phyloP scores from a whole-genome alignment of 23 tunicate species.

The Ascidia mentula region DNA sequence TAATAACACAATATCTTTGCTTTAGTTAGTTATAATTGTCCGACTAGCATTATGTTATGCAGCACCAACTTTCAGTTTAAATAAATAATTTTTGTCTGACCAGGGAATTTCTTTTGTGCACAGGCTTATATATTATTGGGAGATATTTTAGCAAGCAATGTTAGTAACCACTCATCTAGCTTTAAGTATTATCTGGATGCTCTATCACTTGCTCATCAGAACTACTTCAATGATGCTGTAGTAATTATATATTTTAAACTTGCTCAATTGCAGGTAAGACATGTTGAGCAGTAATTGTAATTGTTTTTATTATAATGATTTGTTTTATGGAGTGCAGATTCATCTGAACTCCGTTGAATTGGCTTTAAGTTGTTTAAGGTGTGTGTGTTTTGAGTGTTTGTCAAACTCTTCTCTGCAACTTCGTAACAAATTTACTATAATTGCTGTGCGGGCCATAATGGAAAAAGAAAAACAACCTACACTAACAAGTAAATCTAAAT shows the following conservation, averaged over 20 bases:
- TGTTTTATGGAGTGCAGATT: constrained; percentile 19
- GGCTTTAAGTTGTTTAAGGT: constrained; percentile 16
- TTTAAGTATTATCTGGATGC: constrained; percentile 57
- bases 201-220: constrained; percentile 28
- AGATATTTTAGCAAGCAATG: constrained; percentile 29
- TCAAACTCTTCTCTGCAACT: constrained; percentile 24
- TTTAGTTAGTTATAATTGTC: too few species aligned
- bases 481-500: not conserved
- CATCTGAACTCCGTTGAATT: constrained; percentile 16
- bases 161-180: constrained; percentile 36
- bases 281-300: not conserved
- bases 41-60: too few species aligned
- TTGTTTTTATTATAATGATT: not conserved
- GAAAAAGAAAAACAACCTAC: not conserved
- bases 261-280: constrained; percentile 57
- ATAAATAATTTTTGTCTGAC: too few species aligned
- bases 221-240: constrained; percentile 31
- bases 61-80: too few species aligned
- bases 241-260: constrained; percentile 29
- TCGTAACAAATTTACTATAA: constrained; percentile 17
- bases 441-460: constrained; percentile 22
- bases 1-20: too few species aligned
- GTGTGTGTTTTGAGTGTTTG: constrained; percentile 24
- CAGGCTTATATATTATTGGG: constrained; percentile 46
- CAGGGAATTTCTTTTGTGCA: constrained; percentile 6